phyloP scores from a whole-genome alignment of 2,113 vertebrate genomes.

The Nanorana parkeri region DNA sequence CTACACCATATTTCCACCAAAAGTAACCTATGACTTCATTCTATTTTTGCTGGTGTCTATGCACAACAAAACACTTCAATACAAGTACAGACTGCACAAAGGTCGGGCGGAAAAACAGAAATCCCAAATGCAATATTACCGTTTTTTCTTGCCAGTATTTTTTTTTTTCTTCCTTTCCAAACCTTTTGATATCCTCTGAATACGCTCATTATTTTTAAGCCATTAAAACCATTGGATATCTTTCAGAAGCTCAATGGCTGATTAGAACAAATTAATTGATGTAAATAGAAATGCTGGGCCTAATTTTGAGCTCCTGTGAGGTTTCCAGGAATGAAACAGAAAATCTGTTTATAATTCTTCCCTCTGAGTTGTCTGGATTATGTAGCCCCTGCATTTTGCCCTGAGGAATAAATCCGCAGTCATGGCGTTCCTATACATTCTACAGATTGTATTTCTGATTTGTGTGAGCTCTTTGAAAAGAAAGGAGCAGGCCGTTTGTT shows the following conservation, averaged over 20 bases:
- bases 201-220: conserved; percentile 45
- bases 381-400: conserved; percentile 24
- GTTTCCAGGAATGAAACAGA: conserved; percentile 27
- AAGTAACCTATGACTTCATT: conserved; percentile 50
- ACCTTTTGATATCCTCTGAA: conserved; percentile 9
- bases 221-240: conserved; percentile 31
- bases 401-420: conserved; percentile 20
- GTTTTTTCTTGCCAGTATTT: conserved; percentile 23
- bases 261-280: conserved; percentile 50
- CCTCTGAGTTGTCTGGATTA: conserved; percentile 47
- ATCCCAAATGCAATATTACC: conserved; percentile 38
- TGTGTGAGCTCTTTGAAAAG: not conserved
- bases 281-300: conserved; percentile 45
- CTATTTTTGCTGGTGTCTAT: conserved; percentile 15
- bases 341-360: conserved; percentile 48
- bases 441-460: conserved; percentile 42
- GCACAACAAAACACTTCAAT: conserved; percentile 31
- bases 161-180: conserved; percentile 13
- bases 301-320: conserved; percentile 43
- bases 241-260: conserved; percentile 27
- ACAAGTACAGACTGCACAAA: conserved; percentile 8
- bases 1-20: conserved; percentile 37
- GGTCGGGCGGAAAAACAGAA: conserved; percentile 42
- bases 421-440: not conserved
- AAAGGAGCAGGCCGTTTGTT: conserved; percentile 2